Percentiles rank a stretch among this genome's conserved stretches.
phyloP scores from a whole-genome alignment of 2,113 vertebrate genomes.

The Cephalopterus ornatus region DNA sequence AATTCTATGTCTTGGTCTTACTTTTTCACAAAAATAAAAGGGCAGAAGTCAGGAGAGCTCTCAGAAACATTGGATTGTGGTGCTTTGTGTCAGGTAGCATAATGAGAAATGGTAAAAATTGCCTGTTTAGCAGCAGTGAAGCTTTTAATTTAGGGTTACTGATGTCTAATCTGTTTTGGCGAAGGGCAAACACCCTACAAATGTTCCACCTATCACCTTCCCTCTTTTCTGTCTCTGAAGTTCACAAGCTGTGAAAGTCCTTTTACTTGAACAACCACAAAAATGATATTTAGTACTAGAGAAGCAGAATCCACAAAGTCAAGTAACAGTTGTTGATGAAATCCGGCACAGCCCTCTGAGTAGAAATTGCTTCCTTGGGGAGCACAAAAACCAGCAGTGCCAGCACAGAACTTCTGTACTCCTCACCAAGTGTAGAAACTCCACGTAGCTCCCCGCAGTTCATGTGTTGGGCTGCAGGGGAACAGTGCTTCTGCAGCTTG shows the following conservation, averaged over 20 bases:
- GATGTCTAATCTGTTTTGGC: neutral
- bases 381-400: neutral
- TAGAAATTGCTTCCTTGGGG: neutral
- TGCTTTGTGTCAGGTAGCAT: neutral
- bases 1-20: neutral
- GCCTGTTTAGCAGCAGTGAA: neutral
- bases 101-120: neutral
- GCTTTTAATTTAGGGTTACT: neutral
- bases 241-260: neutral
- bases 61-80: neutral
- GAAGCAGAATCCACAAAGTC: neutral
- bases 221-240: neutral
- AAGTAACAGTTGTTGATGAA: neutral
- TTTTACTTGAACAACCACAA: neutral
- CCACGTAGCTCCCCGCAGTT: fast-evolving
- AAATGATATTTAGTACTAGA: neutral
- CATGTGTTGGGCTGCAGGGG: neutral
- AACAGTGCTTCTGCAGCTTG: neutral
- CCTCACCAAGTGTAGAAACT: neutral
- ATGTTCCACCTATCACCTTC: neutral
- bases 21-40: neutral
- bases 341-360: fast-evolving
- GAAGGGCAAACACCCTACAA: neutral
- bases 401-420: neutral
- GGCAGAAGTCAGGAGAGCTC: neutral